These are phyloP conservation scores for Ochropleura plecta DNA, from an alignment of 2,888 invertebrate species.

Conservation along the genomic window DNA sequence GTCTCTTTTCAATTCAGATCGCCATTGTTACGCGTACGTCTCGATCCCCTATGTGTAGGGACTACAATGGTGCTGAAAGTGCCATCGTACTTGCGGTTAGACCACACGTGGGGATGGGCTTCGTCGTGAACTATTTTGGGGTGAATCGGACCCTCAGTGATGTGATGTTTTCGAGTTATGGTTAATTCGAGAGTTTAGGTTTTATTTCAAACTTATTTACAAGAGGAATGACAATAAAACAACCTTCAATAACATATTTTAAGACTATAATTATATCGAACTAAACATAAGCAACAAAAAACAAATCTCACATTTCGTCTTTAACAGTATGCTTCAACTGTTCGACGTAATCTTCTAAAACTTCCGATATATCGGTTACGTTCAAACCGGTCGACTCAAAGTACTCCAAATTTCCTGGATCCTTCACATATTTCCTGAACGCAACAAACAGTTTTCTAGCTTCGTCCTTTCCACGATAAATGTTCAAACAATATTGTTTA, in stretches of 20 bases:
- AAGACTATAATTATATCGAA: conserved; percentile 10
- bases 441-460: conserved; percentile 71
- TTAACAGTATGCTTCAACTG: conserved; percentile 69
- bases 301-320: conserved; percentile 76
- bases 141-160: conserved; percentile 41
- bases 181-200: conserved; percentile 7
- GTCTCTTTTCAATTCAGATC: conserved; percentile 59
- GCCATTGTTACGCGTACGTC: conserved; percentile 57
- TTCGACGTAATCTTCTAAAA: conserved; percentile 74
- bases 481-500: conserved; percentile 76
- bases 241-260: background rate
- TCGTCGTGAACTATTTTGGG: conserved; percentile 36
- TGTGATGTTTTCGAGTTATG: conserved; percentile 10
- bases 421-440: conserved; percentile 69
- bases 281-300: background rate
- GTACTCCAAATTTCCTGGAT: conserved; percentile 63
- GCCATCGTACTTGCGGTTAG: conserved; percentile 64
- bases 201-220: background rate
- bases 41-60: conserved; percentile 52
- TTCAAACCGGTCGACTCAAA: conserved; percentile 68
- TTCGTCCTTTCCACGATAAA: conserved; percentile 70
- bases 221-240: conserved; percentile 4
- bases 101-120: conserved; percentile 66
- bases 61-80: conserved; percentile 54
- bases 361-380: conserved; percentile 64